A percentile compares a stretch with the other conserved stretches of the same genome.
These are phyloP conservation scores for Corythornis cristatus DNA, from an alignment of 2,113 vertebrate species.

Conservation along the genomic window DNA sequence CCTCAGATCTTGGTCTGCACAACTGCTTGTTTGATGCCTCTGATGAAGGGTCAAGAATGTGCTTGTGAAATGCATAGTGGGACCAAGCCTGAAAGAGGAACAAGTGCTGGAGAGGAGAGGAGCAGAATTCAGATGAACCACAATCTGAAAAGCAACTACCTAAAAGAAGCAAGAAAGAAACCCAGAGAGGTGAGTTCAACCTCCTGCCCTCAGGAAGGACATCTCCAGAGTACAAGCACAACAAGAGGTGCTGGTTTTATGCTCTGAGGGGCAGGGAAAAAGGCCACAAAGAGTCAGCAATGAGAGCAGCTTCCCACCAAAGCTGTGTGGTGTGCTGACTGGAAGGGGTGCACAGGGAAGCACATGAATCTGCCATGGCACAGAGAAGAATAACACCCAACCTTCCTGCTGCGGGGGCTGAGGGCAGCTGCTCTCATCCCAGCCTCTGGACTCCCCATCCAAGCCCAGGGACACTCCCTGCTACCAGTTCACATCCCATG, in stretches of 20 bases:
- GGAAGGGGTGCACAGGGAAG: not conserved
- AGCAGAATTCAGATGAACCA: not conserved
- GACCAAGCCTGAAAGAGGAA: not conserved
- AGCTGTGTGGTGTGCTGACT: not conserved
- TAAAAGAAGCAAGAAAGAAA: not conserved
- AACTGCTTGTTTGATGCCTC: rapidly evolving
- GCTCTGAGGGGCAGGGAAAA: rapidly evolving
- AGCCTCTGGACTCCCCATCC: not conserved
- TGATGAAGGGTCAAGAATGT: not conserved
- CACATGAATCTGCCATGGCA: rapidly evolving
- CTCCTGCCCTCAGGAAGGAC: not conserved
- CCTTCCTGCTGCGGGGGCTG: rapidly evolving
- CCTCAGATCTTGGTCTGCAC: not conserved
- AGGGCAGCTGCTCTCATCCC: not conserved
- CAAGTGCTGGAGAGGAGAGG: not conserved
- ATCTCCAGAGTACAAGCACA: not conserved
- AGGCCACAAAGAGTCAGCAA: not conserved
- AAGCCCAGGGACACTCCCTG: not conserved
- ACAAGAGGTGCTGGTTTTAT: not conserved
- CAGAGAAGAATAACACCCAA: rapidly evolving
- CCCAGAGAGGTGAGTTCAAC: not conserved
- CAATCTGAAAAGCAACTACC: not conserved
- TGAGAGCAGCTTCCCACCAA: not conserved
- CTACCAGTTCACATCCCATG: not conserved
- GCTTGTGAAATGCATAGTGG: not conserved